Evolutionary conservation across 1,140 invertebrate genomes (phyloP).

Genomic region (Muscidifurax raptorellus): DNA sequence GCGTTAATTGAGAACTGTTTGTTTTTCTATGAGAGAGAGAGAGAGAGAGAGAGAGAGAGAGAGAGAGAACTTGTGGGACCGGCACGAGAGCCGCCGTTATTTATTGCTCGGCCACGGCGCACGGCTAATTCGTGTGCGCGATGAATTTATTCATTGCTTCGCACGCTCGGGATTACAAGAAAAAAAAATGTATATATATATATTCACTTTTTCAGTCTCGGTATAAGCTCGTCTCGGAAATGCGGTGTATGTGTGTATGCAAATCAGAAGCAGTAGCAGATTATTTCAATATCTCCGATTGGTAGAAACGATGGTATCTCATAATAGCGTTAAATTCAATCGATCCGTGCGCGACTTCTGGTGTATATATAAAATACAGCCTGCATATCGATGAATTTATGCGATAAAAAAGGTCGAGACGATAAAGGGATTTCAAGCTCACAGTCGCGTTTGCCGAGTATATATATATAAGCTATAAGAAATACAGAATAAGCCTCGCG

Average conservation of each 20-base stretch:
- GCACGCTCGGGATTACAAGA: background rate
- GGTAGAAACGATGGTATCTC: too few species aligned
- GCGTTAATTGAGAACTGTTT: slow-evolving; percentile 44
- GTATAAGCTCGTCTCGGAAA: background rate
- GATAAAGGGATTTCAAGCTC: slow-evolving; percentile 22
- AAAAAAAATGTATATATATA: background rate
- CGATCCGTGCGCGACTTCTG: background rate
- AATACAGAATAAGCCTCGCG: background rate
- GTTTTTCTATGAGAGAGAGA: slow-evolving; percentile 7
- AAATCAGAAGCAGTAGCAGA: too few species aligned
- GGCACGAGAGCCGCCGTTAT: slow-evolving; percentile 23
- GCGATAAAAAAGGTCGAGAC: background rate
- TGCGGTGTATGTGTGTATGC: too few species aligned
- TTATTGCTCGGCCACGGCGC: background rate
- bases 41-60: too few species aligned
- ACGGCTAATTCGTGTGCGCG: slow-evolving; percentile 37
- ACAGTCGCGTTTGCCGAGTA: background rate
- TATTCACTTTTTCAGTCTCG: background rate
- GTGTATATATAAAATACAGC: background rate
- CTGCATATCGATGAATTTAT: too few species aligned
- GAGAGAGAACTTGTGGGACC: background rate
- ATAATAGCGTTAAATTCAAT: background rate
- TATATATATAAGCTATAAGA: too few species aligned
- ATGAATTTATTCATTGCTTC: slow-evolving; percentile 48
- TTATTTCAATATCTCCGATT: too few species aligned